phyloP scores from a whole-genome alignment of 1,140 invertebrate species.

The Leptinotarsa lineolata region DNA sequence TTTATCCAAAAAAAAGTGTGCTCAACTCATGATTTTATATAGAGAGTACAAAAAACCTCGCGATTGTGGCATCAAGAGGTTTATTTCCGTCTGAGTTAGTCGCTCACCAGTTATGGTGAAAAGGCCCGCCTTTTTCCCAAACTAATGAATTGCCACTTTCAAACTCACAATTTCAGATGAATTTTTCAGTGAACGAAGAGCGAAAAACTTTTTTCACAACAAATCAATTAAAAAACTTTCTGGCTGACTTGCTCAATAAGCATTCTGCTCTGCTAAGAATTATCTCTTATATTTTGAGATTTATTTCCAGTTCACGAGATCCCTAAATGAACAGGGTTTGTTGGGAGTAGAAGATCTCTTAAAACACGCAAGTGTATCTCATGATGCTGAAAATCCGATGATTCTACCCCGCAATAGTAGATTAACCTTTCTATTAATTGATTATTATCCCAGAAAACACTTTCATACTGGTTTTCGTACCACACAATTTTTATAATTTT shows the following conservation, averaged over 20 bases:
- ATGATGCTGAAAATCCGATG: neutral
- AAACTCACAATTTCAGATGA: too few species aligned
- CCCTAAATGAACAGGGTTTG: neutral
- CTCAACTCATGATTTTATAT: neutral
- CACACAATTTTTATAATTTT: neutral
- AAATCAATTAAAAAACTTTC: too few species aligned
- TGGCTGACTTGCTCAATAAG: too few species aligned
- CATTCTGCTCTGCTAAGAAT: neutral
- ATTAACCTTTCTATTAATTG: neutral
- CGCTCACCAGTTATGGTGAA: too few species aligned
- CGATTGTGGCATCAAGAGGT: too few species aligned
- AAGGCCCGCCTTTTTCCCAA: too few species aligned
- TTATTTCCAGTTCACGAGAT: constrained; percentile 5
- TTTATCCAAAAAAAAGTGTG: neutral
- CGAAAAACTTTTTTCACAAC: too few species aligned
- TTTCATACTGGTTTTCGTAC: neutral
- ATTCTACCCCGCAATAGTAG: neutral
- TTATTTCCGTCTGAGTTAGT: too few species aligned
- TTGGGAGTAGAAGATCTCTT: too few species aligned
- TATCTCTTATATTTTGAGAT: constrained; percentile 8
- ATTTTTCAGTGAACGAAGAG: too few species aligned
- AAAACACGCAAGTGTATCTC: neutral
- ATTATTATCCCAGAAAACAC: neutral
- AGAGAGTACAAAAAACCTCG: too few species aligned
- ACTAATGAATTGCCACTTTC: too few species aligned